These are phyloP conservation scores for Euborellia annulipes DNA, from an alignment of 1,140 invertebrate species.

Conservation along the genomic window DNA sequence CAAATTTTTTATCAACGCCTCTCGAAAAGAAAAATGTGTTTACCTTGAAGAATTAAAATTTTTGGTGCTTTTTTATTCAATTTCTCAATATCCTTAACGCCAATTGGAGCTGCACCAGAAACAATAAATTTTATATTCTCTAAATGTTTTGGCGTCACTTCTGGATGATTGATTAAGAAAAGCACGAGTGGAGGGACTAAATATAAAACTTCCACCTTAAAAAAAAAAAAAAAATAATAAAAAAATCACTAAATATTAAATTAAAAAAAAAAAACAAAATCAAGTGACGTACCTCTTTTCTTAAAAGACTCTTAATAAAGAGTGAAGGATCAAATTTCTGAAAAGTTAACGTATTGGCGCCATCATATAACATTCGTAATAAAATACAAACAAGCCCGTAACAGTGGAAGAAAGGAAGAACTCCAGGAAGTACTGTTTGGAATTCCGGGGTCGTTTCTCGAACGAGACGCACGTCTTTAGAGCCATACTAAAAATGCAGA, in stretches of 20 bases:
- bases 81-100: slow-evolving; percentile 36
- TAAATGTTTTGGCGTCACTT: slow-evolving; percentile 40
- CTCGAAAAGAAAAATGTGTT: too few species aligned
- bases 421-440: slow-evolving; percentile 22
- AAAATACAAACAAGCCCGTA: slow-evolving; percentile 26
- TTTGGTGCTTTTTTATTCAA: slow-evolving; percentile 30
- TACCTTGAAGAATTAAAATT: too few species aligned
- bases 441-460: too few species aligned
- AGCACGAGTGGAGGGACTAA: slow-evolving; percentile 39
- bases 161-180: slow-evolving; percentile 46
- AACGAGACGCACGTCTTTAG: too few species aligned
- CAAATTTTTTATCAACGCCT: too few species aligned
- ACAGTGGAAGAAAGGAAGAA: slow-evolving; percentile 39
- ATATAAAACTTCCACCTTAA: slow-evolving; percentile 23
- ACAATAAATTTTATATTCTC: slow-evolving; percentile 34
- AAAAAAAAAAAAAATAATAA: slow-evolving; percentile 5
- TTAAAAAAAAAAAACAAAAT: background rate
- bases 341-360: slow-evolving; percentile 26
- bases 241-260: background rate
- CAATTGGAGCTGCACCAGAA: slow-evolving; percentile 54
- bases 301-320: slow-evolving; percentile 26
- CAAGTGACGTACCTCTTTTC: slow-evolving; percentile 25
- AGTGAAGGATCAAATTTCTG: slow-evolving; percentile 28
- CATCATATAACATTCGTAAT: slow-evolving; percentile 19
- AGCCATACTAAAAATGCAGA: too few species aligned